Conservation (phyloP, 2,797 vertebrate species). For the Argyrosomus regius region DNA sequence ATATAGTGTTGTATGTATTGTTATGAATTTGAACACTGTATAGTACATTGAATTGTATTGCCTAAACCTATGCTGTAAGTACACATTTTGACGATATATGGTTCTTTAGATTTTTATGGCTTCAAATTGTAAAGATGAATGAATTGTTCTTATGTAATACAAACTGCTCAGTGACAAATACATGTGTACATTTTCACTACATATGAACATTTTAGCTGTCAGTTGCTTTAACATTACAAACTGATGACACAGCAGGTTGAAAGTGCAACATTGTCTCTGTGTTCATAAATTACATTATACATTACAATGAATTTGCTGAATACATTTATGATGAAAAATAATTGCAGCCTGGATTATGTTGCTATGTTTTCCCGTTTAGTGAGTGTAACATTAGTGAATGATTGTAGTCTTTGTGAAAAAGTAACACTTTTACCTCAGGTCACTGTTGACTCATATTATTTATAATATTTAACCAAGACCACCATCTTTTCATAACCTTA, state of each 20-base stretch:
- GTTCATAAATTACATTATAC: background rate
- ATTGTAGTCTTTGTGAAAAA: background rate
- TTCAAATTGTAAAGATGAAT: background rate
- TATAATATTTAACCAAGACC: background rate
- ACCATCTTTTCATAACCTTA: background rate
- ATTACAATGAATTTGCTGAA: background rate
- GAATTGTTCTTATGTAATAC: background rate
- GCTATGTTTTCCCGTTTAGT: background rate
- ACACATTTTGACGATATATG: background rate
- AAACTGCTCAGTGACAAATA: background rate
- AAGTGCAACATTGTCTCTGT: background rate
- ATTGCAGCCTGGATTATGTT: too few species aligned
- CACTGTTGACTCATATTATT: background rate
- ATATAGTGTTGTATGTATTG: too few species aligned
- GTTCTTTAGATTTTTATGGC: background rate
- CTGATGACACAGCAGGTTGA: background rate
- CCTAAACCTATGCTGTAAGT: background rate
- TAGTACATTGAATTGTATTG: too few species aligned
- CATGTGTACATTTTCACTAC: background rate
- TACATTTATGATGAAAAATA: background rate
- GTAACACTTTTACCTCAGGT: background rate
- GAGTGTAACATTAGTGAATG: background rate
- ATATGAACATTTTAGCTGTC: background rate
- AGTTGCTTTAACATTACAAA: background rate
- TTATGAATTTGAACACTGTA: too few species aligned